Evolutionary conservation across 2,888 invertebrate species (phyloP), one percentile per base, ranked within the genome.

Genomic region (Empis stercorea): DNA sequence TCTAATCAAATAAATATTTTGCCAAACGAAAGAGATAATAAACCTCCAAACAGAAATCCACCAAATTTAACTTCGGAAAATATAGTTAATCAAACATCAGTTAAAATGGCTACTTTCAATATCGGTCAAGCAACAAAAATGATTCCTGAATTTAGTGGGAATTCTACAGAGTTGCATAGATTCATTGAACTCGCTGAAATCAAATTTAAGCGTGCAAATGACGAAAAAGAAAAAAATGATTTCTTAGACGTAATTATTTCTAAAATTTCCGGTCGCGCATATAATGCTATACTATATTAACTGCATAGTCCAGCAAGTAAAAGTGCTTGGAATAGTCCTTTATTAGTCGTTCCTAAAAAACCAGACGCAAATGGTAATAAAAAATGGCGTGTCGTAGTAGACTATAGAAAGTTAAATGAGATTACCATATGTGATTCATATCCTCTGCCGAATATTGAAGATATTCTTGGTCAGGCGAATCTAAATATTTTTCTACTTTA

Each of bases 381-480:
- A n/a, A 40, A 40, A 13, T 40, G 40, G 40, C 4, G 40, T 7
- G 23, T 40, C 5, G 40, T 40, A 4, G n/a, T 40, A 4, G 40
- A 40, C n/a, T 40, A 40, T 11, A 16, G 40, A 10, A 40, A 40
- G 11, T n/a, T 40, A 1, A 40, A 40, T 23, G 27, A 40, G 13
- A 23, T 10, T 6, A 23, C 23, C 9, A 23, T 40, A 2, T 7
- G 4, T 6, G 40, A 40, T 13, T 23, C 20, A 4, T 40, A 10
- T 40, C 47, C 44, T 3, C 17, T 34, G 13, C 47, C 47, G 4
- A 32, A 40, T 23, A 48, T 42, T 40, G 44, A 34, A n/a, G n/a
- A n/a, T n/a, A n/a, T n/a, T n/a, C n/a, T n/a, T n/a, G n/a, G n/a
- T n/a, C n/a, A n/a, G n/a, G n/a, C n/a, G n/a, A n/a, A n/a, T n/a